These are phyloP conservation scores for Biston betularia DNA, from an alignment of 2,888 invertebrate genomes.

Conservation along the genomic window DNA sequence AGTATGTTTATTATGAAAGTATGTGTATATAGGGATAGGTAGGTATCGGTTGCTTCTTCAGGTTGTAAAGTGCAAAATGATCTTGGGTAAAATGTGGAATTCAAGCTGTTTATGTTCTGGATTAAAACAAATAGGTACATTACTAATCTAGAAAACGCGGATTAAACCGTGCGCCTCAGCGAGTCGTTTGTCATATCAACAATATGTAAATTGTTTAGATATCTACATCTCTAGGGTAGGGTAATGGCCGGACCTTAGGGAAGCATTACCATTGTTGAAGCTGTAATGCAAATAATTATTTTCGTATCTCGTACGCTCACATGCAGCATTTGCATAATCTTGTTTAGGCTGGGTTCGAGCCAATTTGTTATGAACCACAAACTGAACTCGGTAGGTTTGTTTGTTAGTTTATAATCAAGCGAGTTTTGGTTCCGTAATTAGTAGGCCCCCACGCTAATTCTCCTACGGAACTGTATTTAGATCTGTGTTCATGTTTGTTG, in stretches of 20 bases:
- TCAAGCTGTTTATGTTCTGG: too few species aligned
- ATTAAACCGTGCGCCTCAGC: too few species aligned
- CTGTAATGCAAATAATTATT: conserved; percentile 27
- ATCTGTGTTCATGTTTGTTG: conserved; percentile 11
- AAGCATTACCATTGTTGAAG: conserved; percentile 9
- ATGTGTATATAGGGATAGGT: too few species aligned
- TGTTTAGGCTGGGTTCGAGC: conserved; percentile 16
- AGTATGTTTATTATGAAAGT: too few species aligned
- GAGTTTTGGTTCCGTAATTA: conserved; percentile 21
- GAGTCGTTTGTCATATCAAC: neutral
- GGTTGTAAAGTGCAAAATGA: too few species aligned
- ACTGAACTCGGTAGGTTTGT: conserved; percentile 28
- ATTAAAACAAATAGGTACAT: too few species aligned
- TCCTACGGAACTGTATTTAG: conserved; percentile 12
- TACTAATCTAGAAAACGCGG: too few species aligned
- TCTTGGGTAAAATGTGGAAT: too few species aligned
- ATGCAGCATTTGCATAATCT: conserved; percentile 31
- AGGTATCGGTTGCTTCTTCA: too few species aligned
- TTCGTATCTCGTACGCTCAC: conserved; percentile 29
- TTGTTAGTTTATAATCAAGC: conserved; percentile 32
- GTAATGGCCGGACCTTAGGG: conserved; percentile 6
- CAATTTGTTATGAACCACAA: conserved; percentile 31
- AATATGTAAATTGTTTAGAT: neutral
- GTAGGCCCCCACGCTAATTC: conserved; percentile 9
- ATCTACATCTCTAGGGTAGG: conserved; percentile 8